phyloP scores from a whole-genome alignment of 2,113 vertebrate genomes.

The Herpetotheres cachinnans region DNA sequence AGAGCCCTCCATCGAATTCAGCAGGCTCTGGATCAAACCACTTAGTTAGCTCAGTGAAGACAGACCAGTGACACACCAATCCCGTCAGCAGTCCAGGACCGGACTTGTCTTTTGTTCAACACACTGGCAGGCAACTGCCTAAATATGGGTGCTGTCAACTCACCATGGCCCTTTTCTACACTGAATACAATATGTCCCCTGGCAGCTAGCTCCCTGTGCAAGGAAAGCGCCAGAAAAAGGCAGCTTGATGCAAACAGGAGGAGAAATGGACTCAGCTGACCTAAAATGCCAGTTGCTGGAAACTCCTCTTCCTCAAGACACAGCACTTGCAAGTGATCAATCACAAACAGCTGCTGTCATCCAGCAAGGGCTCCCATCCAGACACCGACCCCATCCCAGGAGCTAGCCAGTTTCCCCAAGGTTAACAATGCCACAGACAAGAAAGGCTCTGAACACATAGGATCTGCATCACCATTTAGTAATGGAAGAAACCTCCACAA shows the following conservation, averaged over 20 bases:
- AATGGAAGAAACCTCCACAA: neutral
- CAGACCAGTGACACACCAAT: neutral
- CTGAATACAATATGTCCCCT: neutral
- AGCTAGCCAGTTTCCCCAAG: neutral
- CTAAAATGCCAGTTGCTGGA: neutral
- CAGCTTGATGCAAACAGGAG: neutral
- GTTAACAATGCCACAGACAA: neutral
- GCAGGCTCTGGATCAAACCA: neutral
- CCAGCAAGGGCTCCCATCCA: neutral
- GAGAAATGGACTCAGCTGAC: neutral
- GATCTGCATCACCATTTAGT: neutral
- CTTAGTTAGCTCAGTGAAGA: neutral
- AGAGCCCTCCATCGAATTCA: neutral
- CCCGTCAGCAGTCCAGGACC: fast-evolving
- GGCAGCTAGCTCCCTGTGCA: neutral
- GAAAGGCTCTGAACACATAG: neutral
- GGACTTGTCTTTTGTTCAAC: fast-evolving
- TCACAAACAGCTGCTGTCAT: neutral
- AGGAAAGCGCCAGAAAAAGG: neutral
- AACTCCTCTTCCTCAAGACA: neutral
- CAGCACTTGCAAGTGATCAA: neutral
- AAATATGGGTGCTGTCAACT: neutral
- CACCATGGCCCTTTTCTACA: neutral
- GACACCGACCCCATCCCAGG: neutral
- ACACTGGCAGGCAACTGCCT: neutral